phyloP scores from a whole-genome alignment of 2,113 vertebrate species.

The Falcunculus frontatus region DNA sequence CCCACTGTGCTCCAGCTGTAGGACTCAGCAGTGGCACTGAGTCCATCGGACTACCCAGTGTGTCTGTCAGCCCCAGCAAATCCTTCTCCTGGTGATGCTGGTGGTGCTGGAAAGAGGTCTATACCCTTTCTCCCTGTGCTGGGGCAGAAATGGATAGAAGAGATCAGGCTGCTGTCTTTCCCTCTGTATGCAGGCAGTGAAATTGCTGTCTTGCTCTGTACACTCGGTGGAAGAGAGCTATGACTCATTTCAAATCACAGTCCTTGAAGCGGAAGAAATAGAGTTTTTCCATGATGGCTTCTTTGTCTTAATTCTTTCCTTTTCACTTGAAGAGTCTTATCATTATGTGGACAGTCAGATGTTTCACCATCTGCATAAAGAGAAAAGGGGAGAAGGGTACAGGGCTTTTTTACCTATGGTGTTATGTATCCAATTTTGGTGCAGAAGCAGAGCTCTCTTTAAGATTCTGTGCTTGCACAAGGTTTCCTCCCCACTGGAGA shows the following conservation, averaged over 20 bases:
- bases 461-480: background rate
- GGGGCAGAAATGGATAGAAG: background rate
- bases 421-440: background rate
- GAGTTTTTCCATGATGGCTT: background rate
- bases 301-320: background rate
- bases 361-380: background rate
- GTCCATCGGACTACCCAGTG: background rate
- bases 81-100: background rate
- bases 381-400: background rate
- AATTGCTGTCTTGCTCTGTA: background rate
- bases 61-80: background rate
- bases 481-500: background rate
- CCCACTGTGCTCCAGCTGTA: background rate
- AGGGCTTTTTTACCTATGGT: background rate
- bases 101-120: background rate
- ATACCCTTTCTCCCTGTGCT: fast-evolving
- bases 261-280: background rate
- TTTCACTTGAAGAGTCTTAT: background rate
- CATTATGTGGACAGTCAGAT: background rate
- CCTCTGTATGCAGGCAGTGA: background rate
- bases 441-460: background rate
- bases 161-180: background rate
- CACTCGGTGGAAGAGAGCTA: background rate
- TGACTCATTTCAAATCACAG: background rate
- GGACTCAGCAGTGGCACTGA: background rate